Percentiles rank a stretch among this genome's conserved stretches.
phyloP scores from a whole-genome alignment of 2,888 invertebrate genomes.

The Epirrhoe tristata region DNA sequence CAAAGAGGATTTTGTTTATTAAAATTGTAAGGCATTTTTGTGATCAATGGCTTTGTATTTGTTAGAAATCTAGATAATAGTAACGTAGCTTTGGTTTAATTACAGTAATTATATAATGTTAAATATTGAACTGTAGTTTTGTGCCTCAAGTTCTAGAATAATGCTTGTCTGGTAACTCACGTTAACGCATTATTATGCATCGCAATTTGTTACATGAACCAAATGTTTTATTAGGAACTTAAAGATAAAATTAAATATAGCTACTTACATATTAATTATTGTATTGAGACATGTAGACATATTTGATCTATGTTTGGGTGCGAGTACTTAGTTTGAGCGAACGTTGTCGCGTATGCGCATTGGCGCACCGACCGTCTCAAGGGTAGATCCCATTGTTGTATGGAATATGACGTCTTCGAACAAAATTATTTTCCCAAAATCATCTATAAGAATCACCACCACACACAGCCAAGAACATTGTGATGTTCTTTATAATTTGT shows the following conservation, averaged over 20 bases:
- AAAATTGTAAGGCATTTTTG: constrained; percentile 11
- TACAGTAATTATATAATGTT: constrained; percentile 5
- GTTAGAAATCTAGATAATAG: constrained; percentile 5
- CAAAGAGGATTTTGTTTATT: neutral
- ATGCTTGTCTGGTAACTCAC: constrained; percentile 6
- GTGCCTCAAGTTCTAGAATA: constrained; percentile 11
- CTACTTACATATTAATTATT: neutral
- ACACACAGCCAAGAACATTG: no score
- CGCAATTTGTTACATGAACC: constrained; percentile 6
- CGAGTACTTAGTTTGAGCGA: neutral
- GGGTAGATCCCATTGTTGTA: no score
- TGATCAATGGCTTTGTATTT: constrained; percentile 10
- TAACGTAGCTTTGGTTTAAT: constrained; percentile 2
- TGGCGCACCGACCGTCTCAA: neutral
- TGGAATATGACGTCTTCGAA: no score
- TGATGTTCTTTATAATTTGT: no score
- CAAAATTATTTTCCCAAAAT: no score
- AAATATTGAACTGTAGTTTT: constrained; percentile 17
- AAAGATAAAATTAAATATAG: neutral
- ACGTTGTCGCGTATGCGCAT: neutral
- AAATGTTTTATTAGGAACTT: neutral
- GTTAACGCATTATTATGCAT: constrained; percentile 7
- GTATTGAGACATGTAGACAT: neutral
- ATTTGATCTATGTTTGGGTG: neutral
- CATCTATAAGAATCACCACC: no score